phyloP scores from a whole-genome alignment of 37 sponge, comb jelly and placozoan genomes.

The Crambe crambe region DNA sequence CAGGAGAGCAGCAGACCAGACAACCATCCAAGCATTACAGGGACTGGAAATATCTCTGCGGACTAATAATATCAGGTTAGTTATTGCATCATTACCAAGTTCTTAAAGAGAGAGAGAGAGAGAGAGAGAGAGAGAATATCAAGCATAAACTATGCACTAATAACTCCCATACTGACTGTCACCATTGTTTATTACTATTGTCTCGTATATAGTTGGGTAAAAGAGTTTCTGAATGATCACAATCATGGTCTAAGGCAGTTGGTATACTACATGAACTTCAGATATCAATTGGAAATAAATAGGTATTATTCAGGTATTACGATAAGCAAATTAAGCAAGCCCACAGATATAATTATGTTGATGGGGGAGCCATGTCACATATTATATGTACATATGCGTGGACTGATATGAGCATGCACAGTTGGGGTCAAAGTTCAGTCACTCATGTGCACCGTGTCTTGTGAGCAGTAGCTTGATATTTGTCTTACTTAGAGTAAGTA shows the following conservation, averaged over 20 bases:
- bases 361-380: too few relatives aligned
- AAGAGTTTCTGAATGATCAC: constrained; percentile 65
- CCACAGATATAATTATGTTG: too few relatives aligned
- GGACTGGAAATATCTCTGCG: constrained; percentile 73
- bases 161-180: too few relatives aligned
- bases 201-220: constrained; percentile 79
- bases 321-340: too few relatives aligned
- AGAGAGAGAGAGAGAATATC: too few relatives aligned
- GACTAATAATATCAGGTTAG: constrained; percentile 70
- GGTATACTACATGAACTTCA: constrained; percentile 66
- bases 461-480: neutral
- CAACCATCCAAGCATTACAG: constrained; percentile 37
- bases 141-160: too few relatives aligned
- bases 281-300: constrained; percentile 54
- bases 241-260: constrained; percentile 68
- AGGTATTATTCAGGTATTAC: neutral
- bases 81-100: neutral
- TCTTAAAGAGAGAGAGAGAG: too few relatives aligned
- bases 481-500: neutral
- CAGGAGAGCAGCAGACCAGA: constrained; percentile 38
- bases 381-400: too few relatives aligned
- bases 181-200: too few relatives aligned
- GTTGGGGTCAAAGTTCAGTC: too few relatives aligned
- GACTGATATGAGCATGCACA: too few relatives aligned
- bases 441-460: neutral